Evolutionary conservation across 1,140 invertebrate species (phyloP).

Genomic region (Drosophila rufa): DNA sequence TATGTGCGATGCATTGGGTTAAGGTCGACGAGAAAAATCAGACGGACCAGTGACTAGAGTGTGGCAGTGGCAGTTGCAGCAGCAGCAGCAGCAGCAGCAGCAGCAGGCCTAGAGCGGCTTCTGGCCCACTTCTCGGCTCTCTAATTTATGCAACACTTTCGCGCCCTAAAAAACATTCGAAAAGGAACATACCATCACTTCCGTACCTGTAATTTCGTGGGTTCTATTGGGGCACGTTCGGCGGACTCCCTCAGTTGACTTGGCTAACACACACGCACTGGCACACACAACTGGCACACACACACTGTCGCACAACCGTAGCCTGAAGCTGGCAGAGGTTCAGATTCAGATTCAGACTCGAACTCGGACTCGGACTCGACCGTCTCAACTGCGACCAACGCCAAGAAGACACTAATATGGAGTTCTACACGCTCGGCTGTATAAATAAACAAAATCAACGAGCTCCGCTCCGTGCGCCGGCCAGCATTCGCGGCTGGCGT

Average conservation of each 20-base stretch:
- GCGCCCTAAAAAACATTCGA: conserved; percentile 15
- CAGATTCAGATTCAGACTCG: conserved; percentile 14
- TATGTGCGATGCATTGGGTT: conserved; percentile 82
- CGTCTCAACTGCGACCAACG: conserved; percentile 78
- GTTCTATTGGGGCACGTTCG: conserved; percentile 1
- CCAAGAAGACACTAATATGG: conserved; percentile 84
- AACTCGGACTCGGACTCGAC: conserved; percentile 46
- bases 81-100: background rate
- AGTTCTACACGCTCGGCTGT: conserved; percentile 78
- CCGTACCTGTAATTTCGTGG: conserved; percentile 65
- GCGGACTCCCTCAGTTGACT: conserved; percentile 26
- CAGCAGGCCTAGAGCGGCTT: conserved; percentile 2
- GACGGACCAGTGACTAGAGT: conserved; percentile 40
- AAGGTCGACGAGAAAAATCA: conserved; percentile 83
- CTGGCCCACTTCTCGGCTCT: conserved; percentile 26
- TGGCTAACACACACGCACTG: conserved; percentile 34
- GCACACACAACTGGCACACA: conserved; percentile 41
- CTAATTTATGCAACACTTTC: conserved; percentile 59
- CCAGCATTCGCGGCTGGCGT: conserved; percentile 45
- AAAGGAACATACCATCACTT: conserved; percentile 42
- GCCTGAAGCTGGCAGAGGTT: conserved; percentile 23
- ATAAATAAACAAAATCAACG: conserved; percentile 83
- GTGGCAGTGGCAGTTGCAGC: conserved; percentile 12
- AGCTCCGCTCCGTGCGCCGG: conserved; percentile 53
- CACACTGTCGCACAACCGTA: conserved; percentile 38